These are phyloP conservation scores for Capromys pilorides DNA, from an alignment of 2,797 vertebrate species.

Conservation along the genomic window DNA sequence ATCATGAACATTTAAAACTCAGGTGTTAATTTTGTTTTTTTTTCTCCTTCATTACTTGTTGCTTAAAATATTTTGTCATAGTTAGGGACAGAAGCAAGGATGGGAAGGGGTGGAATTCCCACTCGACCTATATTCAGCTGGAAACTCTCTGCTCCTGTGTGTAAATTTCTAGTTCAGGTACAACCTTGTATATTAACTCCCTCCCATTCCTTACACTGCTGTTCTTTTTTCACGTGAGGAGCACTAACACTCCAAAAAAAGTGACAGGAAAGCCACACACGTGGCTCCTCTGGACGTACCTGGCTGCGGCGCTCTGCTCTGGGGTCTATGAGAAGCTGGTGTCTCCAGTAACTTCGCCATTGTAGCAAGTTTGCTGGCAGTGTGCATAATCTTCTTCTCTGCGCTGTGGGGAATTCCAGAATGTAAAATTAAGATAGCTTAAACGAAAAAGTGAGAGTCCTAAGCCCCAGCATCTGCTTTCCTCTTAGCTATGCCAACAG, in stretches of 20 bases:
- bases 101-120: not conserved
- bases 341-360: constrained; percentile 97
- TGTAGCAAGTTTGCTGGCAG: constrained; percentile 94
- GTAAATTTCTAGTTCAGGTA: not conserved
- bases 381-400: constrained; percentile 96
- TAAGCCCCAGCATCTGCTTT: constrained; percentile 56
- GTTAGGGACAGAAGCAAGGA: not conserved
- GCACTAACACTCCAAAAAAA: not conserved
- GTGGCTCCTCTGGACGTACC: constrained; percentile 79
- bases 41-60: not conserved
- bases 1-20: not conserved
- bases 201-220: not conserved
- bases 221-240: not conserved
- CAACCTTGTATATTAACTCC: constrained; percentile 13
- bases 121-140: not conserved
- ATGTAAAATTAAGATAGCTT: constrained; percentile 56
- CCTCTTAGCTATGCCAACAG: constrained; percentile 47
- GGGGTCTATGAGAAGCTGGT: constrained; percentile 84
- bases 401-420: constrained; percentile 87
- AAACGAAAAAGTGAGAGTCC: constrained; percentile 52
- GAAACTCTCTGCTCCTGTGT: not conserved
- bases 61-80: constrained; percentile 14
- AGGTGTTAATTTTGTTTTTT: not conserved
- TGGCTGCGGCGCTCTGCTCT: constrained; percentile 75
- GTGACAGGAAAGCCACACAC: constrained; percentile 18